Evolutionary conservation across 2,888 invertebrate species (phyloP), one percentile per base, ranked within the genome.

Genomic region (Onthophagus sagittarius): DNA sequence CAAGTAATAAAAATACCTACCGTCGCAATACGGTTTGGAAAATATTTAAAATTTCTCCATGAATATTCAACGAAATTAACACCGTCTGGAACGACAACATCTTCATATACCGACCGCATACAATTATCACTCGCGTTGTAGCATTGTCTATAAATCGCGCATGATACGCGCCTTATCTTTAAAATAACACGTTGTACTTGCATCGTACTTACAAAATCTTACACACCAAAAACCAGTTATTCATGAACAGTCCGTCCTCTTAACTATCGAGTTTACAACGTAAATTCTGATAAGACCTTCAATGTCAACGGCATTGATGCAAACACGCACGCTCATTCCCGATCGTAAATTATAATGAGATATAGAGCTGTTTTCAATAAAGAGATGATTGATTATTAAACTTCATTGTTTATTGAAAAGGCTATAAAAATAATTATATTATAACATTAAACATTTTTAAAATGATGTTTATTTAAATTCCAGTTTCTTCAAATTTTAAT

Each of bases 31-130:
- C 87, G 86, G 77, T 90, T 87, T 9, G 87, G 84, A 88, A 88
- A 90, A 73, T 86, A 81, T 69, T 86, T 86, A 33, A 86, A 78
- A 76, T 88, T 86, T 74, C 86, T 82, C 83, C 89, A 90, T 71
- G 91, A 83, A 81, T 84, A 87, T 67, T 91, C 88, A 53, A 88
- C 86, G 72, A 91, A 82, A 31, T 88, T 86, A 80, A 87, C 85
- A 67, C 87, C 23, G 23, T 23, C 86, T 0, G 88, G 88, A 74
- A 88, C 82, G 75, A 87, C 83, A 33, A 89, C 85, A 79, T 89
- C 88, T 74, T 87, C 87, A 82, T 87, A 87, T 11, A 78, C 79
- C 11, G 86, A 86, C 73, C 81, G 82, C n/a, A 86, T 72, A 14
- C 83, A 72, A 69, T 75, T 72, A 23, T 65, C 71, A 23, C 23